Base-by-base conservation (phyloP, 2,113 vertebrate species). In the Cyanoramphus novaezelandiae region DNA sequence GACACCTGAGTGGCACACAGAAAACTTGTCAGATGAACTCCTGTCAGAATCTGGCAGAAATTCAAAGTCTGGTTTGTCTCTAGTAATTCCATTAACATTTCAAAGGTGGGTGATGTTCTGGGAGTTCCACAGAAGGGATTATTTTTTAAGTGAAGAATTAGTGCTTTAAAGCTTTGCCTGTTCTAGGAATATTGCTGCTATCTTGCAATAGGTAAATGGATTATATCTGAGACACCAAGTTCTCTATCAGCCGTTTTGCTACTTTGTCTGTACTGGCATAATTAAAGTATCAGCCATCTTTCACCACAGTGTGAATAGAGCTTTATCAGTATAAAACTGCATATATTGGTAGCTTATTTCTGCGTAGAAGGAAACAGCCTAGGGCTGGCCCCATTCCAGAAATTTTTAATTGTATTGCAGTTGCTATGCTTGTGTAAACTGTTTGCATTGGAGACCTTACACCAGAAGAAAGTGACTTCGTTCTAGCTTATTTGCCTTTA, bases 71-170 rank as follows among this genome's bases (percentile, higher is more conserved):
- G 47, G 29, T 92, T 95, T 93, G 81, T 93, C 57, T 91, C 80
- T 94, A 91, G 81, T 95, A 95, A 92, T 96, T 76, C 81, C 19
- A 93, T 95, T 92, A 89, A 69, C 86, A 92, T 95, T 89, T 93
- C 77, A 95, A 95, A 96, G 57, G 44, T 64, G 75, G 52, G 13
- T 52, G 52, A 60, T 95, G 39, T 88, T 93, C 89, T 92, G 86
- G 81, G 62, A 91, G 71, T 96, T 88, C 91, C 60, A 78, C 14
- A 47, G 89, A 44, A 87, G 62, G 72, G 57, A 91, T 95, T 96
- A 91, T 82, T 92, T 96, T 86, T 92, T 44, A 87, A 87, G 17
- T 75, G 86, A 89, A 82, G 74, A 89, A 92, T 95, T 87, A 93
- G 44, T 84, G 68, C 52, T 84, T 19, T 44, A 13, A 86, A 91